Base-by-base conservation (phyloP, 1,140 invertebrate species). In the Drosophila equinoxialis region DNA sequence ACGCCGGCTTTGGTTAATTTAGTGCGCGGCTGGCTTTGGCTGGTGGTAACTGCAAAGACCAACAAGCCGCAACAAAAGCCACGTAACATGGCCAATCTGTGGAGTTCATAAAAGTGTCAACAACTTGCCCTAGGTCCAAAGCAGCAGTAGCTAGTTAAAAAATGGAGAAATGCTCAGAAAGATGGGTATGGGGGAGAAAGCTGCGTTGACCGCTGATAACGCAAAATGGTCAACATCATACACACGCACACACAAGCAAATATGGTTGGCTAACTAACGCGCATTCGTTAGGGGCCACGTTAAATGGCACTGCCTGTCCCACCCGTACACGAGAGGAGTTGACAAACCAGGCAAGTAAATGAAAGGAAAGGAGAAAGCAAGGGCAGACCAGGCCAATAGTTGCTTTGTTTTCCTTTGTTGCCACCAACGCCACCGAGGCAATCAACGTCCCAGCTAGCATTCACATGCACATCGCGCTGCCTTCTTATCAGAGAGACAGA, bases 31-130 rank as follows among this genome's bases (percentile, higher is more conserved):
- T 54, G 65, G 33, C 57, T 73, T 51, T 51, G 20, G 17, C 20
- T 51, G 11, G 79, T 79, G 81, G 72, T 81, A 69, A 63, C 71
- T 61, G 83, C 72, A 80, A 80, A 73, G 68, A 66, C 80, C 73
- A 87, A 80, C 83, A 80, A 80, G 78, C 84, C 84, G 81, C 84
- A 87, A 75, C 84, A 81, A 89, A 89, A 89, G 84, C 85, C 84
- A 78, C 85, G 79, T 81, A 89, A 89, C 84, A 89, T 78, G 84
- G 84, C 77, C 84, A 87, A 87, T 87, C 84, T 87, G 81, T 74
- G 84, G 81, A 89, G 84, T 87, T 87, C 84, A 87, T 87, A 87
- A 89, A 87, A 87, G 85, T 87, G 84, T 87, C 84, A 87, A 87
- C 84, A 90, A 84, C 84, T 84, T 89, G 84, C 73, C 63, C 65